Percentiles rank a stretch among this genome's conserved stretches.
phyloP scores from a whole-genome alignment of 2,797 vertebrate species.

The Intellagama lesueurii region DNA sequence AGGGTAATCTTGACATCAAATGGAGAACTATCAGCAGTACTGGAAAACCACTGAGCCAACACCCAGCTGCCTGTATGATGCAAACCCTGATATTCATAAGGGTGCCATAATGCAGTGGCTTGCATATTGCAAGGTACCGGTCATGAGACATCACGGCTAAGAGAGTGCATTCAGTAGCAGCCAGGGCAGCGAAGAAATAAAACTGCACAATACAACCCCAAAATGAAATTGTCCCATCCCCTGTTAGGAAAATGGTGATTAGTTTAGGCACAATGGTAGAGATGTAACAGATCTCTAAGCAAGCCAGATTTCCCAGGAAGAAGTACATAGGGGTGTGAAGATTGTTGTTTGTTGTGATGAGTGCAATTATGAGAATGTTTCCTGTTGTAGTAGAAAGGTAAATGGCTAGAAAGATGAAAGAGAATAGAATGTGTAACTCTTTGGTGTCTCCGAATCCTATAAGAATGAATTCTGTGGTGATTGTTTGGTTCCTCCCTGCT shows the following conservation, averaged over 20 bases:
- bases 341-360: not conserved
- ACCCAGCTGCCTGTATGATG: not conserved
- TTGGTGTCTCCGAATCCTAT: constrained; percentile 36
- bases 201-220: constrained; percentile 56
- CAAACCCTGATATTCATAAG: constrained; percentile 57
- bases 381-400: constrained; percentile 40
- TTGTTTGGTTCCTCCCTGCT: not conserved
- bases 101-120: constrained; percentile 51
- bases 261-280: constrained; percentile 64
- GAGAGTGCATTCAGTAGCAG: constrained; percentile 62
- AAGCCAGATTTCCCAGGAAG: constrained; percentile 62
- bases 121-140: constrained; percentile 62
- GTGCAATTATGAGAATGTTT: constrained; percentile 42
- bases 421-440: constrained; percentile 35
- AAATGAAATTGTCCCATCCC: constrained; percentile 61
- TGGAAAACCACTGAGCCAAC: constrained; percentile 55
- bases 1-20: not conserved
- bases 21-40: not conserved
- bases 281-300: constrained; percentile 64
- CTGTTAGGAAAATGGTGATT: constrained; percentile 49
- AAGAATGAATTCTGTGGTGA: constrained; percentile 50
- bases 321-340: constrained; percentile 67
- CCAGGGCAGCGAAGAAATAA: constrained; percentile 56
- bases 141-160: constrained; percentile 64
- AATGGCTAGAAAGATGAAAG: constrained; percentile 31